A percentile compares a stretch with the other conserved stretches of the same genome.
Evolutionary conservation across 2,888 invertebrate genomes (phyloP).

Genomic region (Cremastinae sp.): DNA sequence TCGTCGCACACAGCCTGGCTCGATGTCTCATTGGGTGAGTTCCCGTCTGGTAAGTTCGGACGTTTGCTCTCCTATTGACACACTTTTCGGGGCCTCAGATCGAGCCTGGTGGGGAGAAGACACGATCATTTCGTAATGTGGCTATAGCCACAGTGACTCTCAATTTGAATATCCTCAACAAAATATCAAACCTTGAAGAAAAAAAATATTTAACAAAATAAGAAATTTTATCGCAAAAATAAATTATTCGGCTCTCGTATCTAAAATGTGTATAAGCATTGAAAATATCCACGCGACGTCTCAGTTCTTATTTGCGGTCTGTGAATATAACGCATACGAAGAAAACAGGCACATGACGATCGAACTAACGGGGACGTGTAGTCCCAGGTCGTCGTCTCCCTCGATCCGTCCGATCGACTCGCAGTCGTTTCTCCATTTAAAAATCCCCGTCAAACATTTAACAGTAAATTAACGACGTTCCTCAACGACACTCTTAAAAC

Average conservation of each 20-base stretch:
- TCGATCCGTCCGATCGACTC: slow-evolving; percentile 8
- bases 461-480: too few relatives aligned
- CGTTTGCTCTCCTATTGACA: slow-evolving; percentile 77
- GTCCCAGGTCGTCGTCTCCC: slow-evolving; percentile 46
- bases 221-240: too few relatives aligned
- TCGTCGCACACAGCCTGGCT: slow-evolving; percentile 2
- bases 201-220: neutral
- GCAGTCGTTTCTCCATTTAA: too few relatives aligned
- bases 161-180: slow-evolving; percentile 45
- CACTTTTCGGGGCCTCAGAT: slow-evolving; percentile 67
- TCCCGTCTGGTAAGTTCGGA: slow-evolving; percentile 64
- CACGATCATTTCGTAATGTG: slow-evolving; percentile 44
- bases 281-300: neutral
- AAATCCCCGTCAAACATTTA: neutral
- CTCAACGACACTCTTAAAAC: neutral
- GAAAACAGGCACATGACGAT: slow-evolving; percentile 48
- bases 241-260: too few relatives aligned
- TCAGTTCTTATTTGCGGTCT: neutral
- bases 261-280: too few relatives aligned
- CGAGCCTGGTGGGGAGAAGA: slow-evolving; percentile 37
- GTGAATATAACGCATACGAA: slow-evolving; percentile 11
- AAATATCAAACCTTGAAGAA: neutral
- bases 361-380: slow-evolving; percentile 62
- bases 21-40: slow-evolving; percentile 20
- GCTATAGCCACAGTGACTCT: slow-evolving; percentile 59